Evolutionary conservation across 2,888 invertebrate genomes (phyloP).

Genomic region (Aquatica leii): DNA sequence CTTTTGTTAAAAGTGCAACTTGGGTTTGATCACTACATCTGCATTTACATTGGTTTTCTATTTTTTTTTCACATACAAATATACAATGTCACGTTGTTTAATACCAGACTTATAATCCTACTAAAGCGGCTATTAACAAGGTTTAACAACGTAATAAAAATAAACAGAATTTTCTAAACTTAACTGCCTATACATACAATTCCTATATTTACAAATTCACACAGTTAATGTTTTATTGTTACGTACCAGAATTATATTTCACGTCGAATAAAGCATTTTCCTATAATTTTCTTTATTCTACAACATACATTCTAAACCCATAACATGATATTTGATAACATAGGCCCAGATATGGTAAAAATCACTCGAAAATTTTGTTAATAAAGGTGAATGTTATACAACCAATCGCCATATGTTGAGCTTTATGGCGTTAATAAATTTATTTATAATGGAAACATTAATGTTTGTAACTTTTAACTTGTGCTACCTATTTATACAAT

Average conservation of each 20-base stretch:
- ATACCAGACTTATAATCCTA: constrained; percentile 32
- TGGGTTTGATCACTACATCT: constrained; percentile 12
- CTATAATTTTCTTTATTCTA: constrained; percentile 32
- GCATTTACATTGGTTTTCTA: constrained; percentile 17
- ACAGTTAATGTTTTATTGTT: constrained; percentile 37
- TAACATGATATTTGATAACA: constrained; percentile 45
- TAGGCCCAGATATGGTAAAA: constrained; percentile 49
- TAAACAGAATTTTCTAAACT: constrained; percentile 45
- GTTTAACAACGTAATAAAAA: constrained; percentile 40
- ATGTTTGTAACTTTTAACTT: not conserved
- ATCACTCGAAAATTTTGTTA: constrained; percentile 28
- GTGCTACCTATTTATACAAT: constrained; percentile 10
- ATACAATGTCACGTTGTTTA: constrained; percentile 30
- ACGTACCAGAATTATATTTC: constrained; percentile 28
- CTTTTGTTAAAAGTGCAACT: not conserved
- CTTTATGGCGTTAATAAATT: constrained; percentile 10
- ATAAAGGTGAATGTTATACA: constrained; percentile 13
- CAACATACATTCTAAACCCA: constrained; percentile 46
- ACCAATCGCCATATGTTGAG: constrained; percentile 24
- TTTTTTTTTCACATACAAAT: constrained; percentile 23
- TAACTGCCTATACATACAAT: constrained; percentile 48
- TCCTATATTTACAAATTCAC: constrained; percentile 54
- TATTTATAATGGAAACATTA: not conserved
- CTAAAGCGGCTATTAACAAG: constrained; percentile 36
- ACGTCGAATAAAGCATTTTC: constrained; percentile 36